Evolutionary conservation across 2,113 vertebrate species (phyloP), one percentile per base, ranked within the genome.

Genomic region (Toxotes chatareus): DNA sequence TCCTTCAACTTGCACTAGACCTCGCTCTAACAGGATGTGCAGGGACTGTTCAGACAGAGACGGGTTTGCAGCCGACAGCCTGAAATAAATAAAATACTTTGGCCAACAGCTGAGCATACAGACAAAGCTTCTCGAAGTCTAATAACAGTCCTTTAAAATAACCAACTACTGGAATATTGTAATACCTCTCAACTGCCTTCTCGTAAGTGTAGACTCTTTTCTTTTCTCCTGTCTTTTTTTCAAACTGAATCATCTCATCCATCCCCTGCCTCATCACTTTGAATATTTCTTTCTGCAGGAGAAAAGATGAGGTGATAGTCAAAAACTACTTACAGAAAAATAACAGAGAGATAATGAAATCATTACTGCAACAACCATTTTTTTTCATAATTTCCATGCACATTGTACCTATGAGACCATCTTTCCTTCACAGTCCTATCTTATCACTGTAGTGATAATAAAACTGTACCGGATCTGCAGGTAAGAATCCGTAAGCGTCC

Each of bases 11-110:
- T 90, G 82, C 10, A 86, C 91, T 23, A 96, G 79, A 44, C 96
- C 97, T 90, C 96, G 90, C 76, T 96, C 93, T 83, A 97, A 89
- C 1, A 98, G 93, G 73, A 96, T 90, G 36, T 91, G 86, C 21
- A 78, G 95, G 21, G 94, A 91, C 67, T 94, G 92, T 64, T 95
- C 88, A 3, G 90, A 93, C 83, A 97, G 84, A 21, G 89, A 85
- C 0, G 23, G 84, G 86, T 96, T 97, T 32, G 91, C 95, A 89
- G 92, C 84, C 80, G 93, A 76, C 53, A 96, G 75, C 91, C 97
- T 97, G 87, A 60, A 90, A 73, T 49, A 84, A 83, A 76, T 89
- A 4, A 71, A 56, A 47, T 31, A 19, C 11, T 47, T 32, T 19
- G 40, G 1, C 11, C 27, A 6, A 17, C 13, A 9, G 53, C 67